Evolutionary conservation across 2,113 vertebrate genomes (phyloP).

Genomic region (Hemiprocne comata): DNA sequence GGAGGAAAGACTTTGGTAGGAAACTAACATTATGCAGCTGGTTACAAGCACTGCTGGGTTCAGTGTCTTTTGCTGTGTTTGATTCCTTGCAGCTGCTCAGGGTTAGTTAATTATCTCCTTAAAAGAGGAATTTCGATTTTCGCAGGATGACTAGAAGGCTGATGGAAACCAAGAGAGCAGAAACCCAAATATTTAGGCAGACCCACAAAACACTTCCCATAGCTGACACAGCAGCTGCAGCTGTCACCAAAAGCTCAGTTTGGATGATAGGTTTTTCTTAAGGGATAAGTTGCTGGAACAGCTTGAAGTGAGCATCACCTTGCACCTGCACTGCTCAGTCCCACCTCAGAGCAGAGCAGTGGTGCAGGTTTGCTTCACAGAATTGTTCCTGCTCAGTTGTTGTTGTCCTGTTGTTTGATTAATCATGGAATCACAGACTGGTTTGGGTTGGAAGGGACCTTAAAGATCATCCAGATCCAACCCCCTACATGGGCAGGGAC

Average conservation of each 20-base stretch:
- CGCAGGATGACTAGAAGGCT: neutral
- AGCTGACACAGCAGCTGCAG: neutral
- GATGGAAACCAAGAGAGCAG: conserved; percentile 11
- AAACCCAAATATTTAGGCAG: conserved; percentile 59
- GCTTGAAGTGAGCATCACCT: neutral
- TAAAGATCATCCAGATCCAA: too few species aligned
- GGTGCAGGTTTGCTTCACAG: rapidly evolving
- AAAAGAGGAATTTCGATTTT: conserved; percentile 13
- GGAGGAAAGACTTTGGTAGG: neutral
- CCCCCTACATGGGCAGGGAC: too few species aligned
- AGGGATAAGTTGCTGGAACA: neutral
- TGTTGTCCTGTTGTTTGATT: neutral
- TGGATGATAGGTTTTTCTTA: neutral
- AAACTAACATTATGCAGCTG: neutral
- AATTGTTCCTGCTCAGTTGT: rapidly evolving
- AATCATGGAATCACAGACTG: too few species aligned
- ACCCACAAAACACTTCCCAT: neutral
- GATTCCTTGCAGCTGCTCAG: conserved; percentile 17
- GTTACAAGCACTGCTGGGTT: neutral
- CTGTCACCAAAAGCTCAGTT: rapidly evolving
- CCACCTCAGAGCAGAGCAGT: rapidly evolving
- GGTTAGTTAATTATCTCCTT: conserved; percentile 18
- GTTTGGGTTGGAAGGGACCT: too few species aligned
- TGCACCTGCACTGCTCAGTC: neutral
- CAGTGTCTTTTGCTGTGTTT: neutral